A percentile compares a stretch with the other conserved stretches of the same genome.
Conservation (phyloP, 2,888 invertebrate genomes). For the Caenorhabditis uteleia region DNA sequence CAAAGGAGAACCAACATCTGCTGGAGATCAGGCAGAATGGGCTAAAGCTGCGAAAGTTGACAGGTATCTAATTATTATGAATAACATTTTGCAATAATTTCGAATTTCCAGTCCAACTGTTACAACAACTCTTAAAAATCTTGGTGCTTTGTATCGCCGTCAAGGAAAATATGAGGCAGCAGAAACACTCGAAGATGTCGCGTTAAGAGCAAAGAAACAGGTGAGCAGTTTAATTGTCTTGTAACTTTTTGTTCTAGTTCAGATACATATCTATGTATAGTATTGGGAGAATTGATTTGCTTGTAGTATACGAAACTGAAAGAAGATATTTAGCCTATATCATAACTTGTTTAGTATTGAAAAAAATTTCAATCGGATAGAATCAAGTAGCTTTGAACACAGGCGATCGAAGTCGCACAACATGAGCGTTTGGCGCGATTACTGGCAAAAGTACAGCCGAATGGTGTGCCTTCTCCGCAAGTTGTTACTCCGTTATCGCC, state of each 20-base stretch:
- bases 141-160: constrained; percentile 94
- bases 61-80: constrained; percentile 68
- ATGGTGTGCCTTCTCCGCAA: background rate
- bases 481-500: too few species aligned
- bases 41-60: constrained; percentile 98
- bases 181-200: constrained; percentile 97
- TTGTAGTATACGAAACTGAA: background rate
- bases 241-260: background rate
- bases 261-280: background rate
- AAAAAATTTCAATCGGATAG: too few species aligned
- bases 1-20: constrained; percentile 38
- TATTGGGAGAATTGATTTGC: background rate
- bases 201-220: constrained; percentile 73
- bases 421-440: constrained; percentile 5
- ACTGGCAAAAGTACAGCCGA: constrained; percentile 6
- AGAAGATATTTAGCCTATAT: background rate
- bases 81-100: background rate
- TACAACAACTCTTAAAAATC: constrained; percentile 95
- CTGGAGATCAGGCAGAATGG: constrained; percentile 78
- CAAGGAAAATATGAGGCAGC: constrained; percentile 99
- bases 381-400: background rate
- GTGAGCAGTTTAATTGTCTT: background rate
- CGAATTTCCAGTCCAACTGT: constrained; percentile 83
- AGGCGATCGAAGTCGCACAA: constrained; percentile 10
- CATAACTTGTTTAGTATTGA: background rate